Percentiles rank a stretch among this genome's conserved stretches.
These are phyloP conservation scores for Ceratitis capitata DNA, from an alignment of 1,140 invertebrate genomes.

Conservation along the genomic window DNA sequence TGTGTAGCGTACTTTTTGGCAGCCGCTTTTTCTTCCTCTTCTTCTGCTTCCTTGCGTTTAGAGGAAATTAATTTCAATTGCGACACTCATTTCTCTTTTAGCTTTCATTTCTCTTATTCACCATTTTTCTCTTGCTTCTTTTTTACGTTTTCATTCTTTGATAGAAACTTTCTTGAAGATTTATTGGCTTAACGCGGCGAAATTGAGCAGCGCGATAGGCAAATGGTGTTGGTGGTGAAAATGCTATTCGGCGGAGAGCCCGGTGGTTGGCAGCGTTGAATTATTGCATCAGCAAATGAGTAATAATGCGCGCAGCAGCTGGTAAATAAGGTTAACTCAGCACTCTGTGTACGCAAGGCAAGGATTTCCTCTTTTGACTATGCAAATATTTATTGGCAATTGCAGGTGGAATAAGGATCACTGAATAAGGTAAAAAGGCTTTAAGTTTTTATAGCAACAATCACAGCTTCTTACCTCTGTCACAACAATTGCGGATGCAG, in stretches of 20 bases:
- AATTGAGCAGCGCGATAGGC: background rate
- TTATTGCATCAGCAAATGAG: conserved; percentile 19
- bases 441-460: background rate
- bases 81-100: conserved; percentile 29
- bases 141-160: background rate
- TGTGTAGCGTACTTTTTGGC: background rate
- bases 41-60: background rate
- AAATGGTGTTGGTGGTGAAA: background rate
- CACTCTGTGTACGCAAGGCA: background rate
- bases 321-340: conserved; percentile 12
- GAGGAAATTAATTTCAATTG: conserved; percentile 32
- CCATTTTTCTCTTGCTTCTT: too few species aligned
- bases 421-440: background rate
- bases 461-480: too few species aligned
- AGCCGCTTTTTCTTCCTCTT: background rate
- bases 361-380: background rate
- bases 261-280: background rate
- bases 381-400: background rate
- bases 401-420: background rate
- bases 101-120: too few species aligned
- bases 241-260: background rate
- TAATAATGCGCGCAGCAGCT: conserved; percentile 6
- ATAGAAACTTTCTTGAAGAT: conserved; percentile 28
- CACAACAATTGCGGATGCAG: too few species aligned
- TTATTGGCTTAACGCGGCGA: background rate